Base-by-base conservation (phyloP, 2,113 vertebrate genomes). In the Amphiprion ocellaris region DNA sequence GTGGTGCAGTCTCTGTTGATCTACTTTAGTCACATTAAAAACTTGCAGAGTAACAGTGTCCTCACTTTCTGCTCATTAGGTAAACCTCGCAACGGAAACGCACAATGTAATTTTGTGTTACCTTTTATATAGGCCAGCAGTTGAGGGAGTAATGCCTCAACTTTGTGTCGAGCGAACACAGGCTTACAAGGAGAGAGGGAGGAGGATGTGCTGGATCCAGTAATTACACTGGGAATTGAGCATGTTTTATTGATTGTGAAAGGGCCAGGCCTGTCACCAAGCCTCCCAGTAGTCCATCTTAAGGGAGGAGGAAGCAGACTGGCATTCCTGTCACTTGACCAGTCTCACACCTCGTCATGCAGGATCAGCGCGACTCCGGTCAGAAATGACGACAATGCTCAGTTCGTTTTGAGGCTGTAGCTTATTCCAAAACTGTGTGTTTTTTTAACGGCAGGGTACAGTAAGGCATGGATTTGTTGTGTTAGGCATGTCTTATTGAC, bases 181-280 rank as follows among this genome's bases (percentile, higher is more conserved):
- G 67, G 37, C 81, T 69, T 77, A 33, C n/a, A 52, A 52, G 56
- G 16, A 37, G 77, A 65, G 69, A 64, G 63, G 56, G 82, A 79
- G 86, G 81, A 78, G 74, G 65, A 54, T 24, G 63, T 79, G 77
- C 72, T 69, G 73, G 65, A 87, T 84, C 78, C 79, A 82, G 89
- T 92, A 92, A 93, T 94, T 92, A 93, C 83, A 84, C 84, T 87
- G 87, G 85, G 87, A 89, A 89, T 86, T 83, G 79, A 84, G 83
- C 82, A 91, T 92, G 90, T 91, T 94, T 93, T 93, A 94, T 93
- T 92, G 92, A 94, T 93, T 89, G 92, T 91, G 87, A 92, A 93
- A 93, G 88, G 82, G 77, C 82, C 85, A 85, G 88, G 75, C 71
- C 89, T 89, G 89, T 91, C 89, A 91, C 86, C 84, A 88, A 86